Conservation (phyloP, 2,797 vertebrate species). For the Eutrigla gurnardus region DNA sequence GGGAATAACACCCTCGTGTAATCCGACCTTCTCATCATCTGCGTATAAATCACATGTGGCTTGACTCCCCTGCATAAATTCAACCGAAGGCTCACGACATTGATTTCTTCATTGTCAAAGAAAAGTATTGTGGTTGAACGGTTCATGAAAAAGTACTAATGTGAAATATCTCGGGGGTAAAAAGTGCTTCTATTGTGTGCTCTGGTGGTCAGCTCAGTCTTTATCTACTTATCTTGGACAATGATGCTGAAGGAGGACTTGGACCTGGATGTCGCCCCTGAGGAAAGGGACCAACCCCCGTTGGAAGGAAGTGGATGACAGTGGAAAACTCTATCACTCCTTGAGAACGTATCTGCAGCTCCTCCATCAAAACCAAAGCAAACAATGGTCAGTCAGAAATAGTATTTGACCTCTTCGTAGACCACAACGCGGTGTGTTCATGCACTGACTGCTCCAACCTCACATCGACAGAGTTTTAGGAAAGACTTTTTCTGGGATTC, state of each 20-base stretch:
- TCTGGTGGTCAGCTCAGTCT: slow-evolving; percentile 28
- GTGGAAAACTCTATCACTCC: slow-evolving; percentile 66
- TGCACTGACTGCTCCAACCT: slow-evolving; percentile 35
- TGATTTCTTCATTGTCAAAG: slow-evolving; percentile 47
- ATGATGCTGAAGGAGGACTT: slow-evolving; percentile 49
- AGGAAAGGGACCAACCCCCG: slow-evolving; percentile 58
- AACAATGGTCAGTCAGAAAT: slow-evolving; percentile 75
- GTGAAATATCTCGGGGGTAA: slow-evolving; percentile 22
- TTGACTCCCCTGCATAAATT: slow-evolving; percentile 62
- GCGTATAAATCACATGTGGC: slow-evolving; percentile 61
- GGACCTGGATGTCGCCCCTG: slow-evolving; percentile 40
- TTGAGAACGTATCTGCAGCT: slow-evolving; percentile 59
- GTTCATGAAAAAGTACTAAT: slow-evolving; percentile 51
- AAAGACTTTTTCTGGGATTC: slow-evolving; percentile 1
- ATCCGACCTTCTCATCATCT: slow-evolving; percentile 63
- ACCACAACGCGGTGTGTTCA: slow-evolving; percentile 63
- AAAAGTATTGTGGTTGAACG: slow-evolving; percentile 41
- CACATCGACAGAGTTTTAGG: background rate
- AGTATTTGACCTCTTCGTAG: slow-evolving; percentile 58
- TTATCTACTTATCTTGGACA: slow-evolving; percentile 44
- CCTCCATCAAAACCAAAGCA: slow-evolving; percentile 68
- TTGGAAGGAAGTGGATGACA: slow-evolving; percentile 74
- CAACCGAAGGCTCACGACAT: slow-evolving; percentile 52
- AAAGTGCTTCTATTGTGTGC: slow-evolving; percentile 44
- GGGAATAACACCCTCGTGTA: slow-evolving; percentile 60